phyloP scores from a whole-genome alignment of 2,113 vertebrate species.

The Pycnonotus jocosus region DNA sequence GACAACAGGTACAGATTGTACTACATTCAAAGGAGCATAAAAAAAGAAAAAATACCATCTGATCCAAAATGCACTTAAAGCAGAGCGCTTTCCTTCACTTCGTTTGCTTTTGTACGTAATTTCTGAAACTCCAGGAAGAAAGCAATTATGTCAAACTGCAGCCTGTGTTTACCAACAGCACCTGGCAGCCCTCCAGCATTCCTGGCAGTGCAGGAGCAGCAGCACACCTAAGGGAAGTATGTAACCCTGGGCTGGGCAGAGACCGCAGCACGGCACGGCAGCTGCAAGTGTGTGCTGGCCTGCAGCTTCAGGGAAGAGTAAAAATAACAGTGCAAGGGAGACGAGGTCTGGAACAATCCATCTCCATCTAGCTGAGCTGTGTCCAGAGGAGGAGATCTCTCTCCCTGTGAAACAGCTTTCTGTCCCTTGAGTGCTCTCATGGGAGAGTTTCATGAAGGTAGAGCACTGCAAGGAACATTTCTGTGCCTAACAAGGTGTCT shows the following conservation, averaged over 20 bases:
- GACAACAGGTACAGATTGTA: background rate
- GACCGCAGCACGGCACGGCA: constrained; percentile 18
- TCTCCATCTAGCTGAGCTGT: background rate
- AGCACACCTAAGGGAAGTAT: constrained; percentile 83
- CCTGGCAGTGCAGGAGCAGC: constrained; percentile 44
- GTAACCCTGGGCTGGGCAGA: constrained; percentile 66
- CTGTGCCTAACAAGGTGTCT: background rate
- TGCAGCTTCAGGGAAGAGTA: background rate
- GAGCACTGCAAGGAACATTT: background rate
- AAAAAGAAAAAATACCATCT: background rate
- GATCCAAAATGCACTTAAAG: background rate
- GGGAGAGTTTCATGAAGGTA: background rate
- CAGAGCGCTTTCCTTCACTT: background rate
- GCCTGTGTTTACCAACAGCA: constrained; percentile 55
- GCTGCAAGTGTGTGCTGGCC: background rate
- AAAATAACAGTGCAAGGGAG: background rate
- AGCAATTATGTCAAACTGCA: constrained; percentile 13
- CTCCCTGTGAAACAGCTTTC: background rate
- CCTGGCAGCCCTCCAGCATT: constrained; percentile 65
- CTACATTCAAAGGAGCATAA: background rate
- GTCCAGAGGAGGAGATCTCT: background rate
- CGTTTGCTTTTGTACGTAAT: background rate
- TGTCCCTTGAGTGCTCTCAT: background rate
- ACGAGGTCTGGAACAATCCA: background rate
- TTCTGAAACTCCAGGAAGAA: constrained; percentile 37